Evolutionary conservation across 2,113 vertebrate species (phyloP), one percentile per base, ranked within the genome.

Genomic region (Larimichthys polyactis): DNA sequence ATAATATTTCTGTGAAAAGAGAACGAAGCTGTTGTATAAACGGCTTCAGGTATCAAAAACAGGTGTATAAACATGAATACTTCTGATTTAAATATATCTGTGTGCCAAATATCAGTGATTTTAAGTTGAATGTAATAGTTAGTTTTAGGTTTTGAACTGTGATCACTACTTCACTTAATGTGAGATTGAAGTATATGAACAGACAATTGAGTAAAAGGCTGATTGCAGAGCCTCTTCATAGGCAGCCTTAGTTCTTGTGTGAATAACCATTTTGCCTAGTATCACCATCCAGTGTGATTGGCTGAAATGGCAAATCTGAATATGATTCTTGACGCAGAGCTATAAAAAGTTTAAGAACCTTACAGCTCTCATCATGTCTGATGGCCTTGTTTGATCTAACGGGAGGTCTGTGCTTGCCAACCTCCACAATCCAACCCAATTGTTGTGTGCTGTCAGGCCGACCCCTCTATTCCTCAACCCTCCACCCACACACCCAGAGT

Each of bases 401-500:
- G 19, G 15, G 2, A 63, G 55, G 54, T n/a, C 29, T 81, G 73
- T 63, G 49, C 19, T 48, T n/a, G 17, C 16, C 9, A 3, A 10
- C 22, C 54, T 65, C 49, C 71, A 57, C 36, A 24, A 22, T 58
- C 49, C 27, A 40, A 20, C 27, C 43, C 40, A 4, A 14, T 20
- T 71, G 22, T 40, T 24, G 36, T 57, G 76, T 87, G 89, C 85
- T 66, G 46, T 84, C 86, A 78, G 74, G 78, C 36, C 14, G 17
- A 54, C 65, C 54, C 11, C 17, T 6, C 20, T 7, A 59, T 51
- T 57, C 69, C 80, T 78, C 77, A 15, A 15, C 52, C 81, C 75
- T 84, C 83, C 62, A 51, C 52, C 75, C 82, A 66, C 83, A 40
- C 73, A 78, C 90, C 90, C 90, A 80, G 87, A 85, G 91, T 65